A percentile compares a stretch with the other conserved stretches of the same genome.
Evolutionary conservation across 2,888 invertebrate genomes (phyloP).

Genomic region (Hyles lineata): DNA sequence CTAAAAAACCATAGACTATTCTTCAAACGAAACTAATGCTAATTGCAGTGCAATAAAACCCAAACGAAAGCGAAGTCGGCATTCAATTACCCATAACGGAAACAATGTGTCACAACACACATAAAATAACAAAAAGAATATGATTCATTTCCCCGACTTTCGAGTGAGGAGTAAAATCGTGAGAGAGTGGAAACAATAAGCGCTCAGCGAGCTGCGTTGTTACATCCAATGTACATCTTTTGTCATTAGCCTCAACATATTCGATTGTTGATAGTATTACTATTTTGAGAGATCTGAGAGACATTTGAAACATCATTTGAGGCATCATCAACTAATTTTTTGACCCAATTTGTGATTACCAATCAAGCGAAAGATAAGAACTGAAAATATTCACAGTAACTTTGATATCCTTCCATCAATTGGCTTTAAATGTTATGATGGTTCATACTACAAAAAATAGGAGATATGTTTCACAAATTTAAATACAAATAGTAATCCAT

Average conservation of each 20-base stretch:
- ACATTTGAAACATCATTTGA: no score
- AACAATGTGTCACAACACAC: conserved; percentile 37
- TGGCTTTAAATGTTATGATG: no score
- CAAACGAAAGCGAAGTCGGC: conserved; percentile 43
- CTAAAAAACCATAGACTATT: conserved; percentile 2
- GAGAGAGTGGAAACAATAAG: conserved; percentile 71
- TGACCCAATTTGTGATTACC: no score
- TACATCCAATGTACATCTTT: conserved; percentile 40
- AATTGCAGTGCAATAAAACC: conserved; percentile 17
- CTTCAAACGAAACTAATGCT: conserved; percentile 7
- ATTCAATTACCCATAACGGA: conserved; percentile 52
- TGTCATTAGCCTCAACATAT: neutral
- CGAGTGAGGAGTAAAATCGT: conserved; percentile 78
- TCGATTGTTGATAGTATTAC: conserved; percentile 9
- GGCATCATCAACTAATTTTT: no score
- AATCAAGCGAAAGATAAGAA: no score
- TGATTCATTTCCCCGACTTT: conserved; percentile 74
- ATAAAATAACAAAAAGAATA: conserved; percentile 46
- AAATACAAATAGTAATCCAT: no score
- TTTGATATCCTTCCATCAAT: no score
- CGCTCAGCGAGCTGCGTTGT: conserved; percentile 42
- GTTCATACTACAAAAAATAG: no score
- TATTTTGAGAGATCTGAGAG: no score
- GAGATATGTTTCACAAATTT: no score
- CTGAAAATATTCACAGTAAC: no score